Base-by-base conservation (phyloP, 2,888 invertebrate species). In the Drosophila prostipennis region DNA sequence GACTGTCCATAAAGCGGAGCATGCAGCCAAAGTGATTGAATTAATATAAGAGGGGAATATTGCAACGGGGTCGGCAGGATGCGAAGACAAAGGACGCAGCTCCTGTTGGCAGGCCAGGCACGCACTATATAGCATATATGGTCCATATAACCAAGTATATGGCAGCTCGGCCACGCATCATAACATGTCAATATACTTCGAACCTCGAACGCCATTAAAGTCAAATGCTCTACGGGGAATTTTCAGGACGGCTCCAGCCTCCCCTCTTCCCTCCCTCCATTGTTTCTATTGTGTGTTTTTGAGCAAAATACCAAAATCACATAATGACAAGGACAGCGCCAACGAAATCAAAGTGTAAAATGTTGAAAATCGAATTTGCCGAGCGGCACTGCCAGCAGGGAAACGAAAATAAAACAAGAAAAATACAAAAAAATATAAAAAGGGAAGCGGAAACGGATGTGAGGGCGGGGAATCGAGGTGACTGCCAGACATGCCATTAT, bases 111-210 rank as follows among this genome's bases (percentile, higher is more conserved):
- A 80, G 69, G 78, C 70, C 65, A 14, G 59, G 60, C 87, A 83
- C 89, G 84, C 78, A 80, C 67, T 55, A 49, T 63, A 56, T 64
- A 59, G 54, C 56, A 36, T 36, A 36, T 56, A 56, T 57, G 82
- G 72, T 42, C 64, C 53, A 79, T 68, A 67, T 71, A 39, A 52
- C n/a, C 23, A 16, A 34, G 26, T 52, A 52, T 58, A 53, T 67
- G 36, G 57, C 45, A 19, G 56, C 54, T 72, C 56, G 77, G 89
- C 87, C 77, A 86, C 82, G 80, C 87, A 77, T 89, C 89, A 89
- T 89, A 90, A 87, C 85, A 82, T 90, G 89, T 87, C 87, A 82
- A 89, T 87, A 82, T 79, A 82, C 80, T 72, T 46, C 46, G 77
- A 71, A 72, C 71, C 67, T 72, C 79, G 78, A 78, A 69, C 65